These are phyloP conservation scores for Pipra filicauda DNA, from an alignment of 2,113 vertebrate genomes.

Conservation along the genomic window DNA sequence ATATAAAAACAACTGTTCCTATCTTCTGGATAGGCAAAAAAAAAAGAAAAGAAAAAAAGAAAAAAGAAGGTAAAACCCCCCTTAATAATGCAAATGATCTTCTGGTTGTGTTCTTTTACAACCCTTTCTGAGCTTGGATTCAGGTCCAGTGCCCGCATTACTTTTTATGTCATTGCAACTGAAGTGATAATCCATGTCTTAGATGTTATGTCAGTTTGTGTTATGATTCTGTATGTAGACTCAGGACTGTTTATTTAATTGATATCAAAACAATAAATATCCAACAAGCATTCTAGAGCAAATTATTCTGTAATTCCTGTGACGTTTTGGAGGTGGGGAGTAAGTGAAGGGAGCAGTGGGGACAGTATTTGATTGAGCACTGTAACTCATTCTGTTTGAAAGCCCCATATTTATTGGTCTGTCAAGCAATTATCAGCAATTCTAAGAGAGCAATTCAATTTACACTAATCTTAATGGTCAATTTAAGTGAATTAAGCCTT, in stretches of 20 bases:
- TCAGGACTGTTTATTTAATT: background rate
- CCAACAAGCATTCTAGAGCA: background rate
- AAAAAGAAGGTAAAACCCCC: background rate
- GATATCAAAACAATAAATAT: background rate
- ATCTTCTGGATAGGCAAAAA: background rate
- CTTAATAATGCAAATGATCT: background rate
- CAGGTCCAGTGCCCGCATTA: background rate
- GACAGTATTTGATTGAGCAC: background rate
- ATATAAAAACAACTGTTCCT: background rate
- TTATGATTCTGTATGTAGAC: background rate
- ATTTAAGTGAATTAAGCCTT: slow-evolving; percentile 27
- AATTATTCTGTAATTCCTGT: background rate
- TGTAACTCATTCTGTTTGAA: background rate
- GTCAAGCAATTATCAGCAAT: background rate
- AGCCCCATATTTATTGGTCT: background rate
- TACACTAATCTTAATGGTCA: background rate
- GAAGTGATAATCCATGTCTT: background rate
- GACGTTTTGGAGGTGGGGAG: background rate
- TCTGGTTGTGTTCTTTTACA: background rate
- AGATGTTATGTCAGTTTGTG: background rate
- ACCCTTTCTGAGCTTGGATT: background rate
- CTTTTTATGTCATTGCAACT: background rate
- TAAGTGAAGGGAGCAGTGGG: background rate
- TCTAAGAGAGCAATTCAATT: background rate
- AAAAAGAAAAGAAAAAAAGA: background rate